phyloP scores from a whole-genome alignment of 2,888 invertebrate genomes.

The Polylopha cassiicola region DNA sequence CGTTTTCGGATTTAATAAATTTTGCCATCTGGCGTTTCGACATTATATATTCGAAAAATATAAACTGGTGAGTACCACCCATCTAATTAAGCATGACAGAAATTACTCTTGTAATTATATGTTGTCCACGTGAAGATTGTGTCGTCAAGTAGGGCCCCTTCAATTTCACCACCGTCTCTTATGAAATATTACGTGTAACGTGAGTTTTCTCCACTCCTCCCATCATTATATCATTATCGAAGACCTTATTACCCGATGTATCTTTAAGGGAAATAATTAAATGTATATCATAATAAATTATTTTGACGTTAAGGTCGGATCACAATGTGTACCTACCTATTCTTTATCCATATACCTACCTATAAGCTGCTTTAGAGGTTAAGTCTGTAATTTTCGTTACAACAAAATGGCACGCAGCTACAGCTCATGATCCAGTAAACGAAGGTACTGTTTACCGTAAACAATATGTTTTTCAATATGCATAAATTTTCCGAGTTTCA shows the following conservation, averaged over 20 bases:
- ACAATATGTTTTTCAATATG: conserved; percentile 33
- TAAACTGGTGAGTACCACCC: too few relatives aligned
- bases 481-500: conserved; percentile 34
- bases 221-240: conserved; percentile 43
- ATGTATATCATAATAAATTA: conserved; percentile 28
- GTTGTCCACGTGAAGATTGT: conserved; percentile 32
- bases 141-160: conserved; percentile 37
- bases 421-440: conserved; percentile 16
- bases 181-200: conserved; percentile 44
- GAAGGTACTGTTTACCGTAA: conserved; percentile 25
- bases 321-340: conserved; percentile 1
- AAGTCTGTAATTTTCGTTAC: conserved; percentile 18
- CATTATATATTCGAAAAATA: too few relatives aligned
- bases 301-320: conserved; percentile 1
- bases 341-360: conserved; percentile 12
- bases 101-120: conserved; percentile 36
- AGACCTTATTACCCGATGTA: conserved; percentile 30
- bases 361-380: conserved; percentile 7
- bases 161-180: conserved; percentile 36
- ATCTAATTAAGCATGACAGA: conserved; percentile 7
- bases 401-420: conserved; percentile 18
- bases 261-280: conserved; percentile 41
- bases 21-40: too few relatives aligned
- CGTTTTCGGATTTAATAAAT: too few relatives aligned
- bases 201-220: conserved; percentile 33